These are phyloP conservation scores for Brotula barbata DNA, from an alignment of 2,797 vertebrate genomes.

Conservation along the genomic window DNA sequence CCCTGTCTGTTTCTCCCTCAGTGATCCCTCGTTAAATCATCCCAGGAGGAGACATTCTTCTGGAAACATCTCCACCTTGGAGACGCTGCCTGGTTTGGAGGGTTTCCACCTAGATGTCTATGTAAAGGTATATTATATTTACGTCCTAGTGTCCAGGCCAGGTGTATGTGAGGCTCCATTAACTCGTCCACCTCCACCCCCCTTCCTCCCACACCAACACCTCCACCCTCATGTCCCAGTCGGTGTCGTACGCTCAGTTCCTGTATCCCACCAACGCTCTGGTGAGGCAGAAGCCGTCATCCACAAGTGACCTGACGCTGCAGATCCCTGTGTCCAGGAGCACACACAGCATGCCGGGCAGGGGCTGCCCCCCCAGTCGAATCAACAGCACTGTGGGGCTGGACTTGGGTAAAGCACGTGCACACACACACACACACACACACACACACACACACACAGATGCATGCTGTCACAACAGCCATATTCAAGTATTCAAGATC, in stretches of 20 bases:
- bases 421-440: constrained; percentile 6
- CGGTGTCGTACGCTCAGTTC: constrained; percentile 95
- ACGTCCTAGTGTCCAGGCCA: too few species aligned
- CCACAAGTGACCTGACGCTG: constrained; percentile 72
- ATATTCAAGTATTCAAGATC: too few species aligned
- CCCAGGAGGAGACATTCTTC: constrained; percentile 72
- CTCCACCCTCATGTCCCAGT: constrained; percentile 70
- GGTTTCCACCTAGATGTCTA: constrained; percentile 92
- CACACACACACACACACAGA: too few species aligned
- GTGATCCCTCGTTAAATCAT: constrained; percentile 64
- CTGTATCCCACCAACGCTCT: constrained; percentile 93
- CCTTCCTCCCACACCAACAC: too few species aligned
- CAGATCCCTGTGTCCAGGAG: constrained; percentile 73
- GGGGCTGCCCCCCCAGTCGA: constrained; percentile 75
- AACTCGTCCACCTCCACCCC: too few species aligned
- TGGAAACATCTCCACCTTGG: constrained; percentile 74
- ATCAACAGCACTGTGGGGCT: constrained; percentile 71
- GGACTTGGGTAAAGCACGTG: constrained; percentile 71
- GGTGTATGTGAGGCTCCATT: too few species aligned
- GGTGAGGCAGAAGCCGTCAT: constrained; percentile 83
- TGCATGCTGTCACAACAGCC: too few species aligned
- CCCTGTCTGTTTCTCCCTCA: constrained; percentile 2
- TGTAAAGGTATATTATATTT: constrained; percentile 81
- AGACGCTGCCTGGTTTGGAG: constrained; percentile 89
- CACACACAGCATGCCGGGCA: constrained; percentile 63